phyloP scores from a whole-genome alignment of 2,113 vertebrate genomes.

The Corynorhinus townsendii region DNA sequence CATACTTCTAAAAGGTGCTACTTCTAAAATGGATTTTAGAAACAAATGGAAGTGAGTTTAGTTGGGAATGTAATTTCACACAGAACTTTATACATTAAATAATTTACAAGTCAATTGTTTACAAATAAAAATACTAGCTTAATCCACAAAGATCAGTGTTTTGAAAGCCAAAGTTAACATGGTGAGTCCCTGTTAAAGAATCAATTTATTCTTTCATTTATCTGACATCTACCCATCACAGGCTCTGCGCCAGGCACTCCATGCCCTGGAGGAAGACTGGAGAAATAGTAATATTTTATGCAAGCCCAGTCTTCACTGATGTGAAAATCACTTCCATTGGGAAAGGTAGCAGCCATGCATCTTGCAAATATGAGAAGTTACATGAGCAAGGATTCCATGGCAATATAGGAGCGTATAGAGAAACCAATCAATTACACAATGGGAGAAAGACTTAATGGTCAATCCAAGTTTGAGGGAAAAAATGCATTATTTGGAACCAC shows the following conservation, averaged over 20 bases:
- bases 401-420: neutral
- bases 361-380: neutral
- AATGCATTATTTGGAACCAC: neutral
- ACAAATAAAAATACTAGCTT: neutral
- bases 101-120: neutral
- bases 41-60: neutral
- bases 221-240: neutral
- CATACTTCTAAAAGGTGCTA: neutral
- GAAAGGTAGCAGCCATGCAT: neutral
- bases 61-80: neutral
- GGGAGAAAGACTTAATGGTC: neutral
- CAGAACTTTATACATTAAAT: neutral
- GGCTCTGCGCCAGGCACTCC: neutral
- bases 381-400: neutral
- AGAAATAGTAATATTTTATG: neutral
- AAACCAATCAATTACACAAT: no score
- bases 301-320: neutral
- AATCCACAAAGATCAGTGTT: neutral
- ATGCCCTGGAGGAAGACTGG: neutral
- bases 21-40: neutral
- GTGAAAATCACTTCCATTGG: neutral
- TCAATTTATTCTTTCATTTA: neutral
- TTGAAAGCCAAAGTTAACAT: neutral
- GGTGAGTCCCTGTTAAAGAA: neutral
- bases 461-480: neutral